Evolutionary conservation across 2,888 invertebrate genomes (phyloP).

Genomic region (Pandemis cinnamomeana): DNA sequence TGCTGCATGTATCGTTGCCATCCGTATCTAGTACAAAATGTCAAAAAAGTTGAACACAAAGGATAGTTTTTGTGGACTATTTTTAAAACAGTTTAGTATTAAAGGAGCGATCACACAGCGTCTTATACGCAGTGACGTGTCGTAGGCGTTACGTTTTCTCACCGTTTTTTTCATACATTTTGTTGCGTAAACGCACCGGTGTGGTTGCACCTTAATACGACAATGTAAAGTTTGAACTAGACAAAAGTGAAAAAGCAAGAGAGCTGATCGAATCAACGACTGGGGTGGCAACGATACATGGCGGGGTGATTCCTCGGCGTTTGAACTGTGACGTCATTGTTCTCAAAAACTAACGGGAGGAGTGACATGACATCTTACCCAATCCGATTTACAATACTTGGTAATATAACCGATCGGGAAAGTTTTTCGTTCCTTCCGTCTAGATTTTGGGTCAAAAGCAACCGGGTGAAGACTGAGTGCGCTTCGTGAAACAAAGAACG

Average conservation of each 20-base stretch:
- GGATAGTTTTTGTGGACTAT: background rate
- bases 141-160: too few relatives aligned
- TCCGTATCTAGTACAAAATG: background rate
- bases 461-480: background rate
- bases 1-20: conserved; percentile 27
- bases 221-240: too few relatives aligned
- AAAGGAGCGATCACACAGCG: too few relatives aligned
- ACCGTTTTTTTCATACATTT: too few relatives aligned
- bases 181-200: too few relatives aligned
- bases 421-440: background rate
- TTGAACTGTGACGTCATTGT: background rate
- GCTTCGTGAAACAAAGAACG: background rate
- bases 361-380: background rate
- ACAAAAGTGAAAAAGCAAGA: too few relatives aligned
- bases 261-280: background rate
- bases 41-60: background rate
- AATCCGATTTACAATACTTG: background rate
- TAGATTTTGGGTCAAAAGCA: background rate
- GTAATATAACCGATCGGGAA: background rate
- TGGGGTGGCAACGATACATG: conserved; percentile 14
- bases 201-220: too few relatives aligned
- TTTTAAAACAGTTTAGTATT: too few relatives aligned
- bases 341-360: background rate
- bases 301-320: background rate
- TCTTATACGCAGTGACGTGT: too few relatives aligned